phyloP scores from a whole-genome alignment of 2,113 vertebrate species.

The Lipophrys pholis region DNA sequence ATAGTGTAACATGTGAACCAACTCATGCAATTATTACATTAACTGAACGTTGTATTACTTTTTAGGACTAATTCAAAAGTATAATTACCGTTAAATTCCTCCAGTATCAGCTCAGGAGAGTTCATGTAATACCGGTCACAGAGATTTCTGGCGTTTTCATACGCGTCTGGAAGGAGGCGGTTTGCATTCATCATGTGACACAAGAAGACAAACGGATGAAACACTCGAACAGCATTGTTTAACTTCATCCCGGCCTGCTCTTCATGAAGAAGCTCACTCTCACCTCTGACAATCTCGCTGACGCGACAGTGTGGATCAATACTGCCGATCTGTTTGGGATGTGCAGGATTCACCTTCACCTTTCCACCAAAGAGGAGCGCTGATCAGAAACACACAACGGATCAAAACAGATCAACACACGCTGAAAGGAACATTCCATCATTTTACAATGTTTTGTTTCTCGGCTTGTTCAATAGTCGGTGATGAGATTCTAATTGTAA shows the following conservation, averaged over 20 bases:
- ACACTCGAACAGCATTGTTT: neutral
- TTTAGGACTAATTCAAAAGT: too few relatives aligned
- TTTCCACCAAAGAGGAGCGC: constrained; percentile 95
- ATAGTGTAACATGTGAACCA: too few relatives aligned
- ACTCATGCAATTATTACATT: too few relatives aligned
- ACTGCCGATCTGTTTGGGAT: constrained; percentile 97
- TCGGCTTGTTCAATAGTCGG: too few relatives aligned
- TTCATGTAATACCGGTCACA: constrained; percentile 98
- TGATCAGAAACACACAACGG: constrained; percentile 58
- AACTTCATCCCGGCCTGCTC: too few relatives aligned
- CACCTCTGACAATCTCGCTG: constrained; percentile 94
- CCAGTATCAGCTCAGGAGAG: constrained; percentile 91
- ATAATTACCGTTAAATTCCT: constrained; percentile 91
- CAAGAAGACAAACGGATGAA: accelerated
- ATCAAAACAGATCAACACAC: too few relatives aligned
- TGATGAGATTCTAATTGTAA: too few relatives aligned
- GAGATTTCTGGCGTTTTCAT: constrained; percentile 93
- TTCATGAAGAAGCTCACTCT: constrained; percentile 20
- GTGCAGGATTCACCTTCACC: constrained; percentile 90
- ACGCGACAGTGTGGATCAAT: constrained; percentile 94
- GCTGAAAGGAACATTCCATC: too few relatives aligned
- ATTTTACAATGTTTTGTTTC: too few relatives aligned
- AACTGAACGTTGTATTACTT: too few relatives aligned
- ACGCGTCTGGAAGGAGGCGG: constrained; percentile 87
- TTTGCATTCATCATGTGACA: neutral